phyloP scores from a whole-genome alignment of 2,113 vertebrate genomes.

The Hiodon alosoides region DNA sequence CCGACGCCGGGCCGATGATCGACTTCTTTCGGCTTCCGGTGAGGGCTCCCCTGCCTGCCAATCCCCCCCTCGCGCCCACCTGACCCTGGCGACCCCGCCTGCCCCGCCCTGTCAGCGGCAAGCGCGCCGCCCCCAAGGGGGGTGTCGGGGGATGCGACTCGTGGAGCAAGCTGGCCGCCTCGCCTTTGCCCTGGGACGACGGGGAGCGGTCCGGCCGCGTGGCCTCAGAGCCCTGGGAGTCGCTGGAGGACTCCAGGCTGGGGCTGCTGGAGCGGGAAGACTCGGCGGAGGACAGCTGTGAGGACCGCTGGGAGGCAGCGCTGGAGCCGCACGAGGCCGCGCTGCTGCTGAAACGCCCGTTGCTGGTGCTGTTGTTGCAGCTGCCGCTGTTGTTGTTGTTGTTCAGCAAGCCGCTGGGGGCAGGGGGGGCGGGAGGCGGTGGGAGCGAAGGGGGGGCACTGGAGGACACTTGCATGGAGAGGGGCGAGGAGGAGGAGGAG shows the following conservation, averaged over 20 bases:
- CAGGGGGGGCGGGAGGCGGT: constrained; percentile 40
- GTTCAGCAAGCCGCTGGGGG: constrained; percentile 48
- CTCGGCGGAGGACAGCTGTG: constrained; percentile 93
- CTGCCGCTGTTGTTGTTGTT: constrained; percentile 36
- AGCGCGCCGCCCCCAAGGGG: constrained; percentile 60
- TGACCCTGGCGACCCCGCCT: constrained; percentile 75
- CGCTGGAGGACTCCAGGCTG: constrained; percentile 89
- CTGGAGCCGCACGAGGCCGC: constrained; percentile 91
- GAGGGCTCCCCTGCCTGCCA: constrained; percentile 17
- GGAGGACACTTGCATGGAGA: constrained; percentile 13
- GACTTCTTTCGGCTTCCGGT: constrained; percentile 67
- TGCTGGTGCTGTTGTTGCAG: constrained; percentile 63
- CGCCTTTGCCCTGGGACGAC: constrained; percentile 56
- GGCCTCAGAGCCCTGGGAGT: constrained; percentile 92
- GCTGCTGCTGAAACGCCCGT: constrained; percentile 79
- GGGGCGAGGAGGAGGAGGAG: constrained; percentile 50
- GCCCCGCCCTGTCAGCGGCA: constrained; percentile 49
- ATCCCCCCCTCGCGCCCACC: constrained; percentile 44
- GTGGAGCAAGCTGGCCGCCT: constrained; percentile 57
- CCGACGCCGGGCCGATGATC: constrained; percentile 67
- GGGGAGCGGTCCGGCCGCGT: constrained; percentile 72
- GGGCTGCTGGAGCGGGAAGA: constrained; percentile 94
- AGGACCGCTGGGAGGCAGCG: constrained; percentile 88
- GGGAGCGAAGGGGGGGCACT: constrained; percentile 47
- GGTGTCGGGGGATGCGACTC: constrained; percentile 66